Percentiles rank a stretch among this genome's conserved stretches.
Conservation (phyloP, 2,113 vertebrate species). For the Takifugu flavidus region DNA sequence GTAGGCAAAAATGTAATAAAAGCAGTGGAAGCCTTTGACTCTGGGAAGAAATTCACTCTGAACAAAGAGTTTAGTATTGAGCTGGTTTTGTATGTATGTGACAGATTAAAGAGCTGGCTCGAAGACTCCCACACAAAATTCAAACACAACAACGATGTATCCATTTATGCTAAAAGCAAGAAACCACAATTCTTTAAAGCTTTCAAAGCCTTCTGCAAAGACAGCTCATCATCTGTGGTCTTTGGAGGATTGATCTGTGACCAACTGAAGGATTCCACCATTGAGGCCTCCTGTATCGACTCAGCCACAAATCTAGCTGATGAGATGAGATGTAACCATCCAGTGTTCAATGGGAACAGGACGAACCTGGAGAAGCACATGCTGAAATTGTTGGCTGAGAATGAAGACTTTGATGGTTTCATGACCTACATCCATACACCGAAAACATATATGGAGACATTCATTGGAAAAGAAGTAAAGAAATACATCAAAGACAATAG, state of each 20-base stretch:
- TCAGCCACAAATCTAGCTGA: constrained; percentile 54
- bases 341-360: constrained; percentile 69
- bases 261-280: constrained; percentile 58
- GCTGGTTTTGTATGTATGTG: constrained; percentile 56
- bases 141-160: constrained; percentile 55
- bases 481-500: constrained; percentile 28
- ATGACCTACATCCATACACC: constrained; percentile 51
- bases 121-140: constrained; percentile 55
- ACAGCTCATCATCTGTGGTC: constrained; percentile 55
- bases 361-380: constrained; percentile 72
- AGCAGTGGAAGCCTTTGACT: constrained; percentile 5
- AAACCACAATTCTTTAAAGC: constrained; percentile 63
- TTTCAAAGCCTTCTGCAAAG: constrained; percentile 68
- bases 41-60: constrained; percentile 1
- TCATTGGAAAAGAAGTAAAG: constrained; percentile 47
- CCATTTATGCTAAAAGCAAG: constrained; percentile 51
- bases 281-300: constrained; percentile 24
- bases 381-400: constrained; percentile 68
- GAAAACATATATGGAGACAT: constrained; percentile 28
- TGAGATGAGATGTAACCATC: constrained; percentile 48
- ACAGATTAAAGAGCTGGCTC: constrained; percentile 37
- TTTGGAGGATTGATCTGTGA: constrained; percentile 69
- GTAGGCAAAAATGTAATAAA: constrained; percentile 37
- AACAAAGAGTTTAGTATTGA: constrained; percentile 51
- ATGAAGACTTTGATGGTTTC: constrained; percentile 70